A percentile compares a stretch with the other conserved stretches of the same genome.
Conservation (phyloP, 2,113 vertebrate genomes). For the Heterocephalus glaber region DNA sequence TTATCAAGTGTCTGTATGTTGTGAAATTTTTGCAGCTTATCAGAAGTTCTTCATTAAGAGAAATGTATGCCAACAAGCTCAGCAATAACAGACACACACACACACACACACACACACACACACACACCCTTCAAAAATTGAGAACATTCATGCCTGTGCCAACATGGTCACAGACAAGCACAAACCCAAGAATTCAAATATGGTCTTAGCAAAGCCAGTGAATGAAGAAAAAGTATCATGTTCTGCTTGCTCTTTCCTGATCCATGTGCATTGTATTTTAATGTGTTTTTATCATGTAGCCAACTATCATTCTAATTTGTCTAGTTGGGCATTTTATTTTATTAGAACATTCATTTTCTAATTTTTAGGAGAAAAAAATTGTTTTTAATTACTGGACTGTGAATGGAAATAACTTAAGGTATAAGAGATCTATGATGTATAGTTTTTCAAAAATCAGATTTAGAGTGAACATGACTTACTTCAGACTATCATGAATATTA, state of each 20-base stretch:
- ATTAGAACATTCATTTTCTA: background rate
- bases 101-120: background rate
- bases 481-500: background rate
- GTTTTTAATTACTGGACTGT: constrained; percentile 1
- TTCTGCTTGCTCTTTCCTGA: background rate
- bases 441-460: constrained; percentile 24
- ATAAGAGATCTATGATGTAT: background rate
- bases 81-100: background rate
- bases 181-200: constrained; percentile 28
- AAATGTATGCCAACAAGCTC: constrained; percentile 45
- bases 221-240: background rate
- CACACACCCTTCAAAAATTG: constrained; percentile 32
- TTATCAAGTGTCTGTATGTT: constrained; percentile 39
- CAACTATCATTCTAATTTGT: constrained; percentile 30
- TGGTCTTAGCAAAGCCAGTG: background rate
- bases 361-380: constrained; percentile 55
- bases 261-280: constrained; percentile 18
- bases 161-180: constrained; percentile 66
- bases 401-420: background rate
- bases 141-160: constrained; percentile 62
- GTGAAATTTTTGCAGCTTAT: constrained; percentile 51
- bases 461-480: background rate
- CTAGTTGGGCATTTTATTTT: background rate
- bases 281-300: constrained; percentile 3
- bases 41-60: constrained; percentile 51